These are phyloP conservation scores for Lerista edwardsae DNA, from an alignment of 2,797 vertebrate genomes.

Conservation along the genomic window DNA sequence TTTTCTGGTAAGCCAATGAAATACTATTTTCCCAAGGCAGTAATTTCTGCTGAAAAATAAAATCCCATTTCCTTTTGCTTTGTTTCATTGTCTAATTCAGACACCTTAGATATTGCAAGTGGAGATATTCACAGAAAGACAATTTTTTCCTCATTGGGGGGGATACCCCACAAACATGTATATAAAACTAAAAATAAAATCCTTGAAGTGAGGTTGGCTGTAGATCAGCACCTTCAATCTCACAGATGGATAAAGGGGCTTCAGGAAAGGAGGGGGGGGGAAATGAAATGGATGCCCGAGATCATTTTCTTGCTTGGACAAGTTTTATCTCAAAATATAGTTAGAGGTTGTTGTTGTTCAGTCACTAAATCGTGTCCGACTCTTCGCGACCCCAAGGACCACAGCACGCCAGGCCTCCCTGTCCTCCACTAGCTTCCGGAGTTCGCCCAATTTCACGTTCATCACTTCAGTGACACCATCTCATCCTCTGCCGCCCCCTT, in stretches of 20 bases:
- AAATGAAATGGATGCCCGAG: too few relatives aligned
- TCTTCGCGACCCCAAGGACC: too few relatives aligned
- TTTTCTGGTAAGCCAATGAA: constrained; percentile 18
- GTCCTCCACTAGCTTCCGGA: too few relatives aligned
- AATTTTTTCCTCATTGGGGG: not conserved
- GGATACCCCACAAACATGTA: not conserved
- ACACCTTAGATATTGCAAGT: not conserved
- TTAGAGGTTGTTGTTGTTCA: too few relatives aligned
- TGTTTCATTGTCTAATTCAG: not conserved
- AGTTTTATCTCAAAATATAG: too few relatives aligned
- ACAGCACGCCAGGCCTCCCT: too few relatives aligned
- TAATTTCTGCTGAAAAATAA: constrained; percentile 27
- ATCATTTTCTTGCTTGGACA: too few relatives aligned
- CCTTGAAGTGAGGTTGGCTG: not conserved
- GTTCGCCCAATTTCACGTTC: too few relatives aligned
- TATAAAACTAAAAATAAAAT: not conserved
- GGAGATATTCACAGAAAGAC: constrained; percentile 4
- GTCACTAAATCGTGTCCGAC: too few relatives aligned
- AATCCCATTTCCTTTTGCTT: constrained; percentile 9
- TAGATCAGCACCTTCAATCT: not conserved
- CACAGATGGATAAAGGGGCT: not conserved
- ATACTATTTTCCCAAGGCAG: not conserved
- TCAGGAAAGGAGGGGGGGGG: too few relatives aligned
- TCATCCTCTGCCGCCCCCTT: too few relatives aligned
- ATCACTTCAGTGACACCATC: too few relatives aligned